Evolutionary conservation across 2,888 invertebrate species (phyloP).

Genomic region (Thalpophila matura): DNA sequence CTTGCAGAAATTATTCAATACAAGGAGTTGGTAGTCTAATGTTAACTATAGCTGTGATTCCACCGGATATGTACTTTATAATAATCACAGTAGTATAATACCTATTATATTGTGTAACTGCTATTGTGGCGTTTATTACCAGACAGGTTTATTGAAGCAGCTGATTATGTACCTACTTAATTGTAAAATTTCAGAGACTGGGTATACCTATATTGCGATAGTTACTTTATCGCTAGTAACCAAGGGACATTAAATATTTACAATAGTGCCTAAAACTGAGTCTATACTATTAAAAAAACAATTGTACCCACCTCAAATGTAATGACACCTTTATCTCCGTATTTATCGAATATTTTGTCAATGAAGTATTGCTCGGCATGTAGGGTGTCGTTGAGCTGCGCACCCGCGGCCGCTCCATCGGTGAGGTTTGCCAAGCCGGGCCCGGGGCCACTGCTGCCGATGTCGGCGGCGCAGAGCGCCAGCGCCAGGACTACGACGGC

Average conservation of each 20-base stretch:
- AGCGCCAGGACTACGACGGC: conserved; percentile 78
- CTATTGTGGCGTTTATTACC: background rate
- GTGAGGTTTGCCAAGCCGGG: conserved; percentile 69
- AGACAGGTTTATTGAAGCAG: conserved; percentile 2
- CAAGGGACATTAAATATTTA: conserved; percentile 14
- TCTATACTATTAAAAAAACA: conserved; percentile 17
- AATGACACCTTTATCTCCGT: conserved; percentile 90
- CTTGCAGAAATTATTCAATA: conserved; percentile 22
- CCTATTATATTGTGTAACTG: background rate
- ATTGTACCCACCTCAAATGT: conserved; percentile 87
- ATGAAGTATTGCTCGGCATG: conserved; percentile 88
- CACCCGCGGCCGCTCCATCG: conserved; percentile 59
- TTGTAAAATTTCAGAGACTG: conserved; percentile 4
- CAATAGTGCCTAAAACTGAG: conserved; percentile 5
- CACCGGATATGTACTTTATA: too few relatives aligned
- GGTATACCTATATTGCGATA: conserved; percentile 17
- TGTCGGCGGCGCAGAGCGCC: conserved; percentile 66
- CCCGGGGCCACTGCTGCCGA: conserved; percentile 70
- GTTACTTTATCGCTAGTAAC: too few relatives aligned
- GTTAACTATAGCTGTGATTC: background rate
- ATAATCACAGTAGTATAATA: too few relatives aligned
- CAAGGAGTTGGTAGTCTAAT: background rate
- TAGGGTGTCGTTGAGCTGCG: conserved; percentile 72
- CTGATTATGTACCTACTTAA: conserved; percentile 20
- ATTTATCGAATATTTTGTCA: conserved; percentile 90